Evolutionary conservation across 2,888 invertebrate species (phyloP).

Genomic region (Tuberolachnus salignus): DNA sequence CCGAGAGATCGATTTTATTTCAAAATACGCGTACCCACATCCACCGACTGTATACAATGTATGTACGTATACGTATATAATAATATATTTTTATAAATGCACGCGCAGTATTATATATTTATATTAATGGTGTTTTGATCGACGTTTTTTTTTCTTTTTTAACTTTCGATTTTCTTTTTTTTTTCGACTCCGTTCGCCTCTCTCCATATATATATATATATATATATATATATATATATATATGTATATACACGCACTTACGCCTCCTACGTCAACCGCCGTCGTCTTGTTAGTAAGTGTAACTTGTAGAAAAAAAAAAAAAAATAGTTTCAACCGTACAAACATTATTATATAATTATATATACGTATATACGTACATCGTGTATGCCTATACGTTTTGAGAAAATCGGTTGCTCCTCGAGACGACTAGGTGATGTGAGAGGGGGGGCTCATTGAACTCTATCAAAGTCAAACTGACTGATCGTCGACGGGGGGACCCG

Average conservation of each 20-base stretch:
- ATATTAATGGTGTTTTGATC: conserved; percentile 44
- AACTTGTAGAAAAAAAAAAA: conserved; percentile 2
- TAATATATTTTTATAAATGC: conserved; percentile 13
- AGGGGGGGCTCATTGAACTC: conserved; percentile 54
- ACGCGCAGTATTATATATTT: background rate
- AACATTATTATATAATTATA: background rate
- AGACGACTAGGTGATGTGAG: conserved; percentile 20
- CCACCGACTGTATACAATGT: background rate
- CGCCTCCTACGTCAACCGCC: too few species aligned
- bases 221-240: background rate
- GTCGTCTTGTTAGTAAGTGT: conserved; percentile 39
- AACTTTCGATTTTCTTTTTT: conserved; percentile 42
- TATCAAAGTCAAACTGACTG: conserved; percentile 43
- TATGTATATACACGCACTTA: too few species aligned
- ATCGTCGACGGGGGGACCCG: background rate
- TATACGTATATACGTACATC: background rate
- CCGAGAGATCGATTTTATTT: conserved; percentile 12
- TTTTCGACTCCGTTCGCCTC: background rate
- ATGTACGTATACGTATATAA: background rate
- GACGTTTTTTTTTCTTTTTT: background rate
- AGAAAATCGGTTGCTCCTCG: conserved; percentile 38
- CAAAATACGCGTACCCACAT: too few species aligned
- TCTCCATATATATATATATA: conserved; percentile 4
- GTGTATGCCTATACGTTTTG: conserved; percentile 18
- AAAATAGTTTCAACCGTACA: background rate